phyloP scores from a whole-genome alignment of 2,797 vertebrate species.

The Enteromius trimaculatus region DNA sequence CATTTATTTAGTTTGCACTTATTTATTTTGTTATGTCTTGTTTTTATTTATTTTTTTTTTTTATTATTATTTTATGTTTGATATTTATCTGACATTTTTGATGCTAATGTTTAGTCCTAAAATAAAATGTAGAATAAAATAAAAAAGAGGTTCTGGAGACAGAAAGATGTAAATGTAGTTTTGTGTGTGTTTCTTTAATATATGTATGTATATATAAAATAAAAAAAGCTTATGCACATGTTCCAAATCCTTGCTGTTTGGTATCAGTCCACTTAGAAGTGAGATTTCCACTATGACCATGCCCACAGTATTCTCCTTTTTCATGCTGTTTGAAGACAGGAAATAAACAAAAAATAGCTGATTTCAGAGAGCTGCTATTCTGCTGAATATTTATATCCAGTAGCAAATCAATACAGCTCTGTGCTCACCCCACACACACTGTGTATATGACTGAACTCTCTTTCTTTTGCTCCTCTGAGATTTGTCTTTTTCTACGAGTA shows the following conservation, averaged over 20 bases:
- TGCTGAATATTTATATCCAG: neutral
- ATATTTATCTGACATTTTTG: neutral
- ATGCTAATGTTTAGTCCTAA: neutral
- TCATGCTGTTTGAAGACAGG: constrained; percentile 57
- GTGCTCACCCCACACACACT: constrained; percentile 71
- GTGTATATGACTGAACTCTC: constrained; percentile 65
- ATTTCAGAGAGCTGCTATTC: neutral
- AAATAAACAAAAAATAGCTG: fast-evolving
- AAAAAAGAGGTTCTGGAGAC: too few species aligned
- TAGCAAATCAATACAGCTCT: neutral
- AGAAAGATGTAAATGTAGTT: too few species aligned
- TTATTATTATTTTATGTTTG: neutral
- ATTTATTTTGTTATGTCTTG: neutral
- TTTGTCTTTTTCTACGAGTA: constrained; percentile 69
- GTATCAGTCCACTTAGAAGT: constrained; percentile 75
- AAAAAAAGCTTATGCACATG: constrained; percentile 62
- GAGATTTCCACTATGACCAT: constrained; percentile 78
- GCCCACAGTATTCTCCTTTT: constrained; percentile 60
- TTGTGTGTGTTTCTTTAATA: too few species aligned
- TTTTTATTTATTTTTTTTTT: too few species aligned
- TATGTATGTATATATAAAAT: too few species aligned
- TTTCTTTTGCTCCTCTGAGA: constrained; percentile 38
- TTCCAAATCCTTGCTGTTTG: constrained; percentile 69
- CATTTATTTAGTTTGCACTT: neutral
- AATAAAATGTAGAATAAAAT: neutral